A percentile compares a stretch with the other conserved stretches of the same genome.
These are phyloP conservation scores for Sprattus sprattus DNA, from an alignment of 2,113 vertebrate genomes.

Conservation along the genomic window DNA sequence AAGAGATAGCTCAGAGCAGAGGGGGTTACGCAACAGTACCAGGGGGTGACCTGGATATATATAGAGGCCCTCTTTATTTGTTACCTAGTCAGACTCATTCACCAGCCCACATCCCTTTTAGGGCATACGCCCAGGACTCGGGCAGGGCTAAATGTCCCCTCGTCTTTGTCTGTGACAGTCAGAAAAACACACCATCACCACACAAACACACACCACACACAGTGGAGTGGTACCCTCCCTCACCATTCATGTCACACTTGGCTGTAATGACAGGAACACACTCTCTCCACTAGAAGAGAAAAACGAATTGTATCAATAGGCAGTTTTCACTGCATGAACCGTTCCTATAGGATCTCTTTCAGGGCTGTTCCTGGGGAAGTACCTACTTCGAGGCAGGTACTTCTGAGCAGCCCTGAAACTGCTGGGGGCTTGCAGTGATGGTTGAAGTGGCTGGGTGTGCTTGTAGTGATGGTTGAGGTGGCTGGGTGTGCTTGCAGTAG, in stretches of 20 bases:
- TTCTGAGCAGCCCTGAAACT: no score
- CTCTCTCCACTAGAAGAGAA: conserved; percentile 45
- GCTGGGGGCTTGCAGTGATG: no score
- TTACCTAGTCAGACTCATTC: neutral
- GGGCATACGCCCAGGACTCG: neutral
- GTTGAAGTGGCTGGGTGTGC: no score
- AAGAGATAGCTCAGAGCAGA: neutral
- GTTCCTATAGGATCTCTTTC: no score
- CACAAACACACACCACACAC: neutral
- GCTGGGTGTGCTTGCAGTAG: no score
- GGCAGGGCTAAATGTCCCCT: neutral
- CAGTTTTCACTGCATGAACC: no score
- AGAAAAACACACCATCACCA: conserved; percentile 11
- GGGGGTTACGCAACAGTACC: neutral
- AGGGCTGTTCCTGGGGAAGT: no score
- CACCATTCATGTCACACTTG: conserved; percentile 29
- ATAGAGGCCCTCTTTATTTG: neutral
- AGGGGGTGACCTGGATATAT: neutral
- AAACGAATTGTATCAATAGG: neutral
- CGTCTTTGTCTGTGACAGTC: neutral
- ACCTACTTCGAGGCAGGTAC: no score
- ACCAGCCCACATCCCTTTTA: neutral
- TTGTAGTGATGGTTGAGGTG: no score
- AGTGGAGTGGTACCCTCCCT: conserved; percentile 17
- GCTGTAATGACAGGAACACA: conserved; percentile 46